Evolutionary conservation across 2,888 invertebrate species (phyloP), one percentile per base, ranked within the genome.

Genomic region (Drosophila macrospina): DNA sequence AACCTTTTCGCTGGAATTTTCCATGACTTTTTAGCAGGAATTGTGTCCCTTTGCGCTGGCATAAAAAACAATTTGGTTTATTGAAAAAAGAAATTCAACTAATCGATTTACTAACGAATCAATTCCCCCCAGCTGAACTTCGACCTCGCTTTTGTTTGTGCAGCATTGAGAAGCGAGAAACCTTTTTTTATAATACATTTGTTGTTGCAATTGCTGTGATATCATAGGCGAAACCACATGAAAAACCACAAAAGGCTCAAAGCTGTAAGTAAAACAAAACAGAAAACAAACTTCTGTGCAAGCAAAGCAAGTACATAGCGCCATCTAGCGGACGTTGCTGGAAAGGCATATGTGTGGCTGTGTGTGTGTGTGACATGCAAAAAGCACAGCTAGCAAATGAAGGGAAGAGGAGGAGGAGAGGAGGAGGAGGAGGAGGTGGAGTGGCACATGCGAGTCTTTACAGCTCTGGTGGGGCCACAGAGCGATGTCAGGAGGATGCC

Each of bases 211-310:
- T 44, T 20, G 39, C 45, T 7, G 34, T 34, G 51, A 30, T 39
- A 52, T 39, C 39, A 39, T 52, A 59, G 52, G 30, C 36, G 42
- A 50, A 63, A 45, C 56, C 57, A 60, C 56, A 52, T 16, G 39
- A 56, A 69, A 69, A 44, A 57, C 80, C 80, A 84, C 84, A 84
- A 80, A 84, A 73, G 78, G 64, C 78, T 78, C 69, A 78, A 69
- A 74, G 65, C 66, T 78, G 57, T 76, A 84, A 77, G 82, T 70
- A 85, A 79, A 79, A 81, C 77, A 81, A 81, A 81, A 71, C 61
- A 67, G 51, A 44, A 56, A 55, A 28, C 41, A 52, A 61, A 54
- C 47, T 36, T 52, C 30, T 54, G 28, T 30, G 41, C 13, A n/a
- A 30, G 28, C 16, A 44, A 26, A 54, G 36, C 52, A 42, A 37